Percentiles rank a stretch among this genome's conserved stretches.
Conservation (phyloP, 1,140 invertebrate genomes). For the Caenorhabditis latens region DNA sequence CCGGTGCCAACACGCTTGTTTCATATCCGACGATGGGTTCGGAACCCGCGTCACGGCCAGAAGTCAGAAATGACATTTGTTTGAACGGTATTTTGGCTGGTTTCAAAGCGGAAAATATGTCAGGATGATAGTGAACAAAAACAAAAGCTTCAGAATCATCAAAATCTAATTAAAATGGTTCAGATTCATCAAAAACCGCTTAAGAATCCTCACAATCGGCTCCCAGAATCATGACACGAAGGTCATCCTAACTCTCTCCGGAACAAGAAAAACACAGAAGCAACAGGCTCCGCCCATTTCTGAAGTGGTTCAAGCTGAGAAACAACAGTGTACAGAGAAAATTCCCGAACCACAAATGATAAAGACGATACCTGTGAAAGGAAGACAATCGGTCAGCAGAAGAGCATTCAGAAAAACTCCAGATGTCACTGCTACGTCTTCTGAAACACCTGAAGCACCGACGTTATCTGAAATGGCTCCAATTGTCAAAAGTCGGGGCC, state of each 20-base stretch:
- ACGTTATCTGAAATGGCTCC: background rate
- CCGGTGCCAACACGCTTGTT: too few relatives aligned
- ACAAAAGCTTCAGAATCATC: too few relatives aligned
- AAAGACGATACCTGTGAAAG: background rate
- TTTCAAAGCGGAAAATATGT: background rate
- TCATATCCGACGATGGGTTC: too few relatives aligned
- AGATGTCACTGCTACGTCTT: background rate
- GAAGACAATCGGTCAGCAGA: background rate
- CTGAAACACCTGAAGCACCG: background rate
- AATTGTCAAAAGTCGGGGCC: background rate
- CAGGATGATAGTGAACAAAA: too few relatives aligned
- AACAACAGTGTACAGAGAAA: background rate
- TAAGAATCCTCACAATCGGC: too few relatives aligned
- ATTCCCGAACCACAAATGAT: background rate
- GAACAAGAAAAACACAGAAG: background rate
- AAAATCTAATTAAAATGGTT: too few relatives aligned
- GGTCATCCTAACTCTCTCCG: too few relatives aligned
- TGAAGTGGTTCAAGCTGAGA: background rate
- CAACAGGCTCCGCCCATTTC: background rate
- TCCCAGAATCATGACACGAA: too few relatives aligned
- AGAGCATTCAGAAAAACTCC: background rate
- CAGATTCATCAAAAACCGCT: too few relatives aligned
- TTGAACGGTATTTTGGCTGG: background rate
- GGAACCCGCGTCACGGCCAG: too few relatives aligned
- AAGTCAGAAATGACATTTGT: background rate